Conservation (phyloP, 2,797 vertebrate species). For the Takifugu ocellatus region DNA sequence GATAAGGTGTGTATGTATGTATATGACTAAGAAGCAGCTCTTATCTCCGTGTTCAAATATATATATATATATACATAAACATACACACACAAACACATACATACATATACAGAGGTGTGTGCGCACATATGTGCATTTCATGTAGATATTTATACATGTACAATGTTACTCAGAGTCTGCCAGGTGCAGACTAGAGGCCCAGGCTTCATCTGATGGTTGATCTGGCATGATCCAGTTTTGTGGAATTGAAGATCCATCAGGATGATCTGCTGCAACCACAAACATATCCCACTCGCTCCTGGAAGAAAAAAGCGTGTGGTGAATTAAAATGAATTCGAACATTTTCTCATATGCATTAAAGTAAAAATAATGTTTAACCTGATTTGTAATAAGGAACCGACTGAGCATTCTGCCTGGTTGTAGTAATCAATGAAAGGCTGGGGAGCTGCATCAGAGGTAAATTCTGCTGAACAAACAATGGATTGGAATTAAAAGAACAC, state of each 20-base stretch:
- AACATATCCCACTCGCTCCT: neutral
- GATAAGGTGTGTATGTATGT: too few species aligned
- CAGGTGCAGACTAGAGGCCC: neutral
- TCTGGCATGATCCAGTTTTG: neutral
- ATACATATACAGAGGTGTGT: too few species aligned
- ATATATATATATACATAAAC: too few species aligned
- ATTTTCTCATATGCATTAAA: neutral
- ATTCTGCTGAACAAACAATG: neutral
- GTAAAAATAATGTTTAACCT: neutral
- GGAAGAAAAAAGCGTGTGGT: neutral
- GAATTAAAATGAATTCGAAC: too few species aligned
- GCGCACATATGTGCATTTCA: too few species aligned
- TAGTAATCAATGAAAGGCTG: neutral
- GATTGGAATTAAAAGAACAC: neutral
- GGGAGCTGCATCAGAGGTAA: neutral
- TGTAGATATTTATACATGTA: too few species aligned
- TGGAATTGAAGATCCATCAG: neutral
- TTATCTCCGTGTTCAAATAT: too few species aligned
- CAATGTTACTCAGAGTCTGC: too few species aligned
- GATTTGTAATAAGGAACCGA: neutral
- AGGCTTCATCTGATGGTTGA: neutral
- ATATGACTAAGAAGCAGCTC: too few species aligned
- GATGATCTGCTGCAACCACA: slow-evolving; percentile 1
- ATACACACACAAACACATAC: too few species aligned
- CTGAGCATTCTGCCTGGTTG: neutral